Evolutionary conservation across 2,797 vertebrate species (phyloP), one percentile per base, ranked within the genome.

Genomic region (Petrocephalus schoutedeni): DNA sequence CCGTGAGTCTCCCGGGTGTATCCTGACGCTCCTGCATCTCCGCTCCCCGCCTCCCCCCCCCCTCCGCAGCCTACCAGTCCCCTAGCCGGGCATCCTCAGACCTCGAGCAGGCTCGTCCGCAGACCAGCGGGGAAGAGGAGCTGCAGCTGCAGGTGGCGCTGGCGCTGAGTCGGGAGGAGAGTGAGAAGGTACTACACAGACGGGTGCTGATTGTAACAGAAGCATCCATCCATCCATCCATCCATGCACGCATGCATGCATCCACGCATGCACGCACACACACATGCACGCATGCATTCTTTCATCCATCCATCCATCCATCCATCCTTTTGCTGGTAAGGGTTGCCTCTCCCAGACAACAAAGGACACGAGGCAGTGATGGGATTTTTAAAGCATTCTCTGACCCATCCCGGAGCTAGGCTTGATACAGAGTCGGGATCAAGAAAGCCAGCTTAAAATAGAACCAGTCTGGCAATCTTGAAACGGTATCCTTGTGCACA

Each of bases 101-200:
- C 88, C 88, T 99, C 93, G 98, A 99, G 93, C 97, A 98, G 91
- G 98, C 97, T 0, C 95, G 97, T 87, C 98, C 98, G 0, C 94
- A 97, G 91, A 98, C 97, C 0, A 97, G 95, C 0, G 98, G 98
- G 19, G 98, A 99, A 91, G 98, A 99, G 93, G 97, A 98, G 91
- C 95, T 99, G 87, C 98, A 99, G 95, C 94, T 99, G 92, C 97
- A 98, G 95, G 96, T 99, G 91, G 98, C 97, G 0, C 89, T 99
- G 94, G 98, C 98, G 88, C 98, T 99, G 98, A 99, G 98, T 94
- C 96, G 97, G 6, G 98, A 99, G 92, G 98, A 98, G 91, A 98
- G 95, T 0, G 97, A 98, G 94, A 99, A 99, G 98, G 98, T 99
- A 95, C 92, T 88, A 89, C 90, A 84, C 83, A 88, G 74, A 71